Evolutionary conservation across 2,113 vertebrate species (phyloP).

Genomic region (Mola mola): DNA sequence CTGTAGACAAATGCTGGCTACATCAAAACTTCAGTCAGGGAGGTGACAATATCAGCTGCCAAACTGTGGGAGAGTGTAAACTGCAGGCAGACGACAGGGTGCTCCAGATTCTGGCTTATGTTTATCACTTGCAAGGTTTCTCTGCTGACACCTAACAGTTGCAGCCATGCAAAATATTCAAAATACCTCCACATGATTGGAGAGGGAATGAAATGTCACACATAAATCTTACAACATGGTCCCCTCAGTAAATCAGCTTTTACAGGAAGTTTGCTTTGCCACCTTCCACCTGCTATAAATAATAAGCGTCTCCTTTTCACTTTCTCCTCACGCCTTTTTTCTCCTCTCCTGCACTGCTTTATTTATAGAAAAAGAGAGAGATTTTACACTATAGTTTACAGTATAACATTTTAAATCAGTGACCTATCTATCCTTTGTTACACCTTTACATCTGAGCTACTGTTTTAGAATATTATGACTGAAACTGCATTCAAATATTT

Average conservation of each 20-base stretch:
- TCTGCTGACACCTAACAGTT: constrained; percentile 75
- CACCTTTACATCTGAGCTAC: background rate
- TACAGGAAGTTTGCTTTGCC: background rate
- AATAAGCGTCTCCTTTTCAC: constrained; percentile 15
- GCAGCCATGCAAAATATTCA: constrained; percentile 41
- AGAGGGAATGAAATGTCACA: constrained; percentile 19
- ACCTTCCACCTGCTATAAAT: constrained; percentile 25
- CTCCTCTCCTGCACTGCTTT: constrained; percentile 21
- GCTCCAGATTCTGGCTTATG: constrained; percentile 13
- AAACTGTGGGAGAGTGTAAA: constrained; percentile 61
- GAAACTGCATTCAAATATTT: background rate
- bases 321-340: too few relatives aligned
- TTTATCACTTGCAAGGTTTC: constrained; percentile 47
- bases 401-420: too few relatives aligned
- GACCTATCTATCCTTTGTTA: background rate
- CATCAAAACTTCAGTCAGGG: constrained; percentile 68
- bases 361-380: constrained; percentile 12
- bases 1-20: constrained; percentile 62
- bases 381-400: too few relatives aligned
- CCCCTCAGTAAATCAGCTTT: constrained; percentile 33
- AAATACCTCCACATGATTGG: constrained; percentile 25
- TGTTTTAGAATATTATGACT: background rate
- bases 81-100: constrained; percentile 36
- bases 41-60: constrained; percentile 64
- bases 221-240: constrained; percentile 23